Conservation (phyloP, 2,113 vertebrate genomes). For the Chiloscyllium plagiosum region DNA sequence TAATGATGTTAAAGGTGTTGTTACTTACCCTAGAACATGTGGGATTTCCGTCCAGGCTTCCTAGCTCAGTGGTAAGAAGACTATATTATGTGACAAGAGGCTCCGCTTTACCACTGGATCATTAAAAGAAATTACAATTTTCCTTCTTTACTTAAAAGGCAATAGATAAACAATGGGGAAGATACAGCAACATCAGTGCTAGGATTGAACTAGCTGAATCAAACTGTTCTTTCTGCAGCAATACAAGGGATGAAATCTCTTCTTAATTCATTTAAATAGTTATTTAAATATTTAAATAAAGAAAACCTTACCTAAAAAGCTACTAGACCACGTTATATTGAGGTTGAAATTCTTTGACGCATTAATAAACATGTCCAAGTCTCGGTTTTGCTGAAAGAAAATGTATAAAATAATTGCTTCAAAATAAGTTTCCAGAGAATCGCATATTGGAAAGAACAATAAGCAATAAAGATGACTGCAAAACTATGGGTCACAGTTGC, state of each 20-base stretch:
- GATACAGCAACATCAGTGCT: not conserved
- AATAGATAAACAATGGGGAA: not conserved
- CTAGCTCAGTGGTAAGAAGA: too few species aligned
- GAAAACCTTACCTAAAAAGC: constrained; percentile 82
- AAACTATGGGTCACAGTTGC: not conserved
- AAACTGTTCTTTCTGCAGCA: not conserved
- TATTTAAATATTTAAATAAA: too few species aligned
- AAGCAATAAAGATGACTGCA: not conserved
- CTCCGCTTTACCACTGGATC: not conserved
- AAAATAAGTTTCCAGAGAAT: not conserved
- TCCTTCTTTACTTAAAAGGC: not conserved
- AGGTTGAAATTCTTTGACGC: constrained; percentile 99
- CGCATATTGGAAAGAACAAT: not conserved
- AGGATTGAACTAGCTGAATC: not conserved
- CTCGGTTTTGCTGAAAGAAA: constrained; percentile 77
- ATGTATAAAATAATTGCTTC: not conserved
- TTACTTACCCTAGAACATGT: too few species aligned
- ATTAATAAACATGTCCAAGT: constrained; percentile 97
- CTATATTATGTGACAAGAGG: too few species aligned
- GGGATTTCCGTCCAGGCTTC: too few species aligned
- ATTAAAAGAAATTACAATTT: not conserved
- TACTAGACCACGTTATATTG: constrained; percentile 95
- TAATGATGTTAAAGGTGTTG: too few species aligned
- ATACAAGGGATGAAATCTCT: not conserved
- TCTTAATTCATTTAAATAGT: not conserved